Conservation (phyloP, 2,888 invertebrate genomes). For the Norana najaformis region DNA sequence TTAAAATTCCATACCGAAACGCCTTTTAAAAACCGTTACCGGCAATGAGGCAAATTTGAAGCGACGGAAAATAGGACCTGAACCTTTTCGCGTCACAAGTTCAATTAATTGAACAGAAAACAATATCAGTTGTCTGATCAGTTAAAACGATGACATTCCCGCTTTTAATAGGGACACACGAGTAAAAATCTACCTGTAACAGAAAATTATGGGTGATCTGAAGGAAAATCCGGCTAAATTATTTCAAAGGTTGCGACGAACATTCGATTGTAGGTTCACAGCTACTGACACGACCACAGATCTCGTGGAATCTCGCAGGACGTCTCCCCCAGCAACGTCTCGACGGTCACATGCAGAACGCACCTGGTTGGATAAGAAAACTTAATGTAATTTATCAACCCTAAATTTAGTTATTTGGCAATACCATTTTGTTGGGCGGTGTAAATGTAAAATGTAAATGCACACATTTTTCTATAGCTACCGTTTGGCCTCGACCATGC, state of each 20-base stretch:
- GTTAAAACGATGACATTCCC: neutral
- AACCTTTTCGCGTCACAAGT: neutral
- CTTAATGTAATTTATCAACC: no score
- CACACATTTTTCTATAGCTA: no score
- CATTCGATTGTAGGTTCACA: neutral
- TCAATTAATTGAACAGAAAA: neutral
- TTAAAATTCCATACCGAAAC: neutral
- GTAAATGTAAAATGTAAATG: no score
- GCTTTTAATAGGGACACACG: neutral
- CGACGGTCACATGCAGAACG: neutral
- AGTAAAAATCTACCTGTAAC: neutral
- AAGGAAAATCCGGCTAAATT: neutral
- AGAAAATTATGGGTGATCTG: neutral
- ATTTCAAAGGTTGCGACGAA: neutral
- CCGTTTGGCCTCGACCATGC: no score
- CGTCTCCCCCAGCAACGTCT: neutral
- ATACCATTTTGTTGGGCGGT: no score
- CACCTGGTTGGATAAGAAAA: neutral
- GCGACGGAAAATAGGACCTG: neutral
- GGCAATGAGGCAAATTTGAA: neutral
- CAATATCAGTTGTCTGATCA: neutral
- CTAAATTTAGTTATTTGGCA: no score
- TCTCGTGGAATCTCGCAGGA: neutral
- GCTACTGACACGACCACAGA: neutral
- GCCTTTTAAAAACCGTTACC: neutral